Base-by-base conservation (phyloP, 2,888 invertebrate species). In the Azorinus chamasolen region DNA sequence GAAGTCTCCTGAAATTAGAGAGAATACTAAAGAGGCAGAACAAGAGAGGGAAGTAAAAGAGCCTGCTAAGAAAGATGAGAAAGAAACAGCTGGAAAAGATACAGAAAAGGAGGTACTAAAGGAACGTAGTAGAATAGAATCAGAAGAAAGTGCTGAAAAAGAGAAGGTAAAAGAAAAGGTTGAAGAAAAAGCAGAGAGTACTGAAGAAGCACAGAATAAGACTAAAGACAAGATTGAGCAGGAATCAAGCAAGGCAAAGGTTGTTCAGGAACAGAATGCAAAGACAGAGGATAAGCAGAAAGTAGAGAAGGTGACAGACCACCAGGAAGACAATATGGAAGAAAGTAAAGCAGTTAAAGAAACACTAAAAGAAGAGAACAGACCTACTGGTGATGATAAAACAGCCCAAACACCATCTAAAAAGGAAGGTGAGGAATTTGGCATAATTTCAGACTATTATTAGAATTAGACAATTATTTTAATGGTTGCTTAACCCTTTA, bases 131-230 rank as follows among this genome's bases (percentile, higher is more conserved):
- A 24, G 20, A 51, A 4, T 51, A 5, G 25, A 59, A 39, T 20
- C 32, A 25, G 39, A 53, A 50, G 55, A 55, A 59, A 51, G 6
- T 22, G 12, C 22, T 20, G 41, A 22, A 59, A 55, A 57, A 50
- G 58, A 51, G n/a, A 59, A 24, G 12, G n/a, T 10, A 6, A 50
- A 48, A 27, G 63, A 54, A 43, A 57, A 62, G 22, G 48, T 51
- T 16, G 45, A 69, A 12, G 18, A 14, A 12, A 22, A 4, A 18
- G 48, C 45, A 39, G 68, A 58, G 46, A 63, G 54, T 18, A 46
- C 41, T 46, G 59, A 63, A 5, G 25, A 24, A 14, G 58, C 54
- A n/a, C 50, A 43, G 25, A 27, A 54, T 2, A 16, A 20, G 57
- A 22, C 24, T 8, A 43, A 41, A 43, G 25, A 18, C 2, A 51